Percentiles rank a stretch among this genome's conserved stretches.
These are phyloP conservation scores for Hydractinia symbiolongicarpus DNA, from an alignment of 30 jellyfish, hydroid and myxozoan genomes.

Conservation along the genomic window DNA sequence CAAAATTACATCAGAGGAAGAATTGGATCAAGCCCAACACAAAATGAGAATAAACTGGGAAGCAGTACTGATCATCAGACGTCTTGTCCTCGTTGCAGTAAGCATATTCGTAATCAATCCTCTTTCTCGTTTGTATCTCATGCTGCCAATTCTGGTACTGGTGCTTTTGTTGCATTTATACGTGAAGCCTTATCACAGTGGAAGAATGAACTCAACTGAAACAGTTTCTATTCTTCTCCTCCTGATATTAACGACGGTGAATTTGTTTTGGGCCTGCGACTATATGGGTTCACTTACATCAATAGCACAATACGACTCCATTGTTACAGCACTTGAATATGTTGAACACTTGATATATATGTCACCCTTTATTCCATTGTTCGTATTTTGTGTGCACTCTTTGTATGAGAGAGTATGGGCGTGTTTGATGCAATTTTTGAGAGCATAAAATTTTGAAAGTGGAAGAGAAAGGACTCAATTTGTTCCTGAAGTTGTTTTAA, in stretches of 20 bases:
- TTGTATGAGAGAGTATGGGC: too few relatives aligned
- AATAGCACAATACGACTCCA: background rate
- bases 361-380: background rate
- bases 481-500: too few relatives aligned
- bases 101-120: constrained; percentile 6
- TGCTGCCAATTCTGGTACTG: background rate
- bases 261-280: constrained; percentile 5
- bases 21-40: background rate
- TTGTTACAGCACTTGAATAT: background rate
- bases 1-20: background rate
- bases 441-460: too few relatives aligned
- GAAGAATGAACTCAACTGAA: background rate
- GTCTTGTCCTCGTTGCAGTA: background rate
- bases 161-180: background rate
- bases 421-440: too few relatives aligned
- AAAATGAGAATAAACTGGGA: constrained; percentile 6
- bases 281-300: background rate
- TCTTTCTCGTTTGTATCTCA: background rate
- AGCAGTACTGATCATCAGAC: background rate
- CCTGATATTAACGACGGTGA: background rate
- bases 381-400: background rate
- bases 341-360: background rate
- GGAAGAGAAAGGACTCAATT: too few relatives aligned
- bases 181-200: constrained; percentile 8
- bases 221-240: background rate